These are phyloP conservation scores for Xestia rhomboidea DNA, from an alignment of 2,888 invertebrate species.

Conservation along the genomic window DNA sequence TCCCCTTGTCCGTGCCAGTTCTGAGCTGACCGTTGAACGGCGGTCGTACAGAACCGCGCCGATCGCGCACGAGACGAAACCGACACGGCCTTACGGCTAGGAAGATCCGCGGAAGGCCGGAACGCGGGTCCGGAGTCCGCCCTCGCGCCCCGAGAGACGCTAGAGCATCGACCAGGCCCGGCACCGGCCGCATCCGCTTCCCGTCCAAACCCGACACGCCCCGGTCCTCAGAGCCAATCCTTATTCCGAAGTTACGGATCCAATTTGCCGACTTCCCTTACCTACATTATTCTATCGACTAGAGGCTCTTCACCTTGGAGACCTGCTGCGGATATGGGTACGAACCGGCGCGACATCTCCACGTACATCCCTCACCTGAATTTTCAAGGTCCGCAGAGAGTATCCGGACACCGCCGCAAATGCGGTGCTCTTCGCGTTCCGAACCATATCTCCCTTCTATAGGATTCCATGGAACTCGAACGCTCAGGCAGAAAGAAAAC, in stretches of 20 bases:
- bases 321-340: conserved; percentile 94
- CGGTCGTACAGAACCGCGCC: conserved; percentile 67
- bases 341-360: conserved; percentile 85
- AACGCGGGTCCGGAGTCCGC: conserved; percentile 13
- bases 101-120: conserved; percentile 57
- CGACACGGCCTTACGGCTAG: conserved; percentile 65
- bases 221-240: conserved; percentile 94
- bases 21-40: conserved; percentile 90
- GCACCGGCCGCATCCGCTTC: no score
- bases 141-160: background rate
- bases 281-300: conserved; percentile 91
- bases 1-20: conserved; percentile 92
- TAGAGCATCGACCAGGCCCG: background rate
- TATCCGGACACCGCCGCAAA: conserved; percentile 76
- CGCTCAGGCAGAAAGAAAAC: conserved; percentile 64
- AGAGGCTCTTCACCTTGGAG: conserved; percentile 86
- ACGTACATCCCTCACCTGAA: conserved; percentile 77
- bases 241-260: conserved; percentile 92
- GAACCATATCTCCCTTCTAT: conserved; percentile 89
- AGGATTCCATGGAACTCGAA: conserved; percentile 85
- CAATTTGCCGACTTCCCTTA: conserved; percentile 93
- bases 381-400: conserved; percentile 80
- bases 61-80: conserved; percentile 70
- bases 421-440: conserved; percentile 81
- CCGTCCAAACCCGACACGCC: conserved; percentile 91